Evolutionary conservation across 1,140 invertebrate species (phyloP).

Genomic region (Papilio polyxenes): DNA sequence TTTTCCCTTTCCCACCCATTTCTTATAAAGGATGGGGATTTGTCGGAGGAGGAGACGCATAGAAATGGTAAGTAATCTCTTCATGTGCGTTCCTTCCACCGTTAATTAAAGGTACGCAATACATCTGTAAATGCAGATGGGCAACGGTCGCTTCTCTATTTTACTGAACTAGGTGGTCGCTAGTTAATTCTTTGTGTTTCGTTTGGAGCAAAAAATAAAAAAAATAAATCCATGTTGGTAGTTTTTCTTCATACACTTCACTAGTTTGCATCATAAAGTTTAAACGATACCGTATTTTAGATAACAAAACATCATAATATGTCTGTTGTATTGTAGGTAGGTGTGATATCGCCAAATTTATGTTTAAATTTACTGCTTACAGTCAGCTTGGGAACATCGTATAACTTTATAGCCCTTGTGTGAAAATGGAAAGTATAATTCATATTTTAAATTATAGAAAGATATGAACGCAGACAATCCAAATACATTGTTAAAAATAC

Average conservation of each 20-base stretch:
- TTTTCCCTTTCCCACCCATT: too few species aligned
- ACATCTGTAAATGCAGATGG: too few species aligned
- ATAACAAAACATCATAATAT: conserved; percentile 7
- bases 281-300: background rate
- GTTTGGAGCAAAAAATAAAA: too few species aligned
- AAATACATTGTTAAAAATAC: conserved; percentile 11
- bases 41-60: too few species aligned
- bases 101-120: too few species aligned
- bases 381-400: conserved; percentile 26
- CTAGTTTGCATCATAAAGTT: background rate
- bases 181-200: too few species aligned
- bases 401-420: conserved; percentile 36
- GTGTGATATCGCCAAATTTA: conserved; percentile 31
- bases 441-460: conserved; percentile 28
- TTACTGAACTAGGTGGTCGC: too few species aligned
- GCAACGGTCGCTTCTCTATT: too few species aligned
- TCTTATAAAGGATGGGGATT: too few species aligned
- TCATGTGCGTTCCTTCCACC: too few species aligned
- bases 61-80: too few species aligned
- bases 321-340: background rate
- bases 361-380: conserved; percentile 33
- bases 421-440: conserved; percentile 29
- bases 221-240: background rate
- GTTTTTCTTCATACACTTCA: background rate
- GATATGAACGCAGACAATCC: conserved; percentile 14